These are phyloP conservation scores for Chalcis sispes DNA, from an alignment of 2,888 invertebrate species.

Conservation along the genomic window DNA sequence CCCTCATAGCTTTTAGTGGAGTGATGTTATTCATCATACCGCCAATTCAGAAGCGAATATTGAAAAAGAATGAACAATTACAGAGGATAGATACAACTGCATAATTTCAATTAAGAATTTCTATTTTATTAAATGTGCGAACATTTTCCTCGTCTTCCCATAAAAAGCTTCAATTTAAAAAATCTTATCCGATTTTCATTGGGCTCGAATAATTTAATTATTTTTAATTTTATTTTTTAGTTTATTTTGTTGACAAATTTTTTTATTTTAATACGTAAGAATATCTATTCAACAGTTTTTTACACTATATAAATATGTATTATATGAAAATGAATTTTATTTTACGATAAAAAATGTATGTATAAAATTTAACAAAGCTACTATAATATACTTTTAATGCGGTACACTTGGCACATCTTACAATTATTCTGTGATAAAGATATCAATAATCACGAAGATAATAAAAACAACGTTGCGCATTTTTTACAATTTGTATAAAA, in stretches of 20 bases:
- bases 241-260: conserved; percentile 8
- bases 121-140: conserved; percentile 3
- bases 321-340: too few relatives aligned
- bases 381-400: too few relatives aligned
- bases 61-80: conserved; percentile 55
- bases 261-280: not conserved
- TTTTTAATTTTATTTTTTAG: conserved; percentile 21
- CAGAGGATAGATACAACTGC: conserved; percentile 46
- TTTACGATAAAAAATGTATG: too few relatives aligned
- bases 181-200: not conserved
- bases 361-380: too few relatives aligned
- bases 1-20: conserved; percentile 90
- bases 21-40: conserved; percentile 91
- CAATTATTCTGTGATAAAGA: too few relatives aligned
- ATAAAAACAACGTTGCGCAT: too few relatives aligned
- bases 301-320: too few relatives aligned
- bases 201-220: conserved; percentile 23
- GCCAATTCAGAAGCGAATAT: conserved; percentile 79
- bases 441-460: too few relatives aligned
- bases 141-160: conserved; percentile 4
- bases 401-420: too few relatives aligned
- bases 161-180: conserved; percentile 22
- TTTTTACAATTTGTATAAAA: too few relatives aligned
- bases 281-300: conserved; percentile 7
- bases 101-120: conserved; percentile 10